Evolutionary conservation across 2,797 vertebrate species (phyloP).

Genomic region (Coendou prehensilis): DNA sequence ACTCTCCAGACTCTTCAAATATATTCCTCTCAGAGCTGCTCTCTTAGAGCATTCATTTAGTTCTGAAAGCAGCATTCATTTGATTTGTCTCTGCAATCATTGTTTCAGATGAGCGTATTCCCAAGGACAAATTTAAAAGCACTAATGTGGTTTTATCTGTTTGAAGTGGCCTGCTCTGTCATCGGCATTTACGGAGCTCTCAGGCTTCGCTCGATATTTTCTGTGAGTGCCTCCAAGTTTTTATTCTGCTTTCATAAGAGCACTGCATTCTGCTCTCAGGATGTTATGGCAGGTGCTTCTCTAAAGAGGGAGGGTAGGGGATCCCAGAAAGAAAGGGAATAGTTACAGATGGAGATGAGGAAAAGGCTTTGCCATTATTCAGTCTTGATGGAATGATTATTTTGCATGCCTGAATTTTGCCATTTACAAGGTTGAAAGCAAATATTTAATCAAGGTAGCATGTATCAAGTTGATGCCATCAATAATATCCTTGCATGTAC

Average conservation of each 20-base stretch:
- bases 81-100: constrained; percentile 82
- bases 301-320: not conserved
- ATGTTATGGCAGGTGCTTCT: constrained; percentile 59
- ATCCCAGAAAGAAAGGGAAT: not conserved
- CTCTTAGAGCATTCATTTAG: constrained; percentile 85
- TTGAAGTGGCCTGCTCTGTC: constrained; percentile 83
- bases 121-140: constrained; percentile 86
- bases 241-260: constrained; percentile 75
- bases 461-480: not conserved
- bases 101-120: constrained; percentile 82
- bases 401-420: not conserved
- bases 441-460: not conserved
- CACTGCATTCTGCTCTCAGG: constrained; percentile 62
- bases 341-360: not conserved
- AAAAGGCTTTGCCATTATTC: constrained; percentile 57
- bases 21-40: constrained; percentile 79
- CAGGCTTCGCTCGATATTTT: constrained; percentile 41
- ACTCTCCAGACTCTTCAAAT: constrained; percentile 83
- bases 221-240: constrained; percentile 73
- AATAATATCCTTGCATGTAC: not conserved
- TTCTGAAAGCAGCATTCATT: constrained; percentile 84
- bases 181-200: constrained; percentile 66
- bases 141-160: constrained; percentile 82
- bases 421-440: constrained; percentile 16
- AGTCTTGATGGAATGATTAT: not conserved